Evolutionary conservation across 2,113 vertebrate species (phyloP).

Genomic region (Bos indicus): DNA sequence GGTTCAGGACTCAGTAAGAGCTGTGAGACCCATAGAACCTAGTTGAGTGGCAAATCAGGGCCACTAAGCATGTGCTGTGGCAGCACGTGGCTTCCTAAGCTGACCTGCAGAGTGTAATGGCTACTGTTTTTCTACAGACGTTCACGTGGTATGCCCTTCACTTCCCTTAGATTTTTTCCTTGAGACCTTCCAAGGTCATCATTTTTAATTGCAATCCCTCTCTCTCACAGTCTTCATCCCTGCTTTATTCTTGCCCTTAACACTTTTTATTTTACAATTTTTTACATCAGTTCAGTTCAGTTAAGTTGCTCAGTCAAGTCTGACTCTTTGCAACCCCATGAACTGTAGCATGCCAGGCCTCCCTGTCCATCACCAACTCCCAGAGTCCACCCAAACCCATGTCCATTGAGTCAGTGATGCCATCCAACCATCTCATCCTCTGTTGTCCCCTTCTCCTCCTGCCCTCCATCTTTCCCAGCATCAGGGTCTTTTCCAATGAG

Average conservation of each 20-base stretch:
- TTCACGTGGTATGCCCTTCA: background rate
- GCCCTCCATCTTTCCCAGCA: background rate
- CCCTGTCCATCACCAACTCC: background rate
- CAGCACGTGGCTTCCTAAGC: rapidly evolving
- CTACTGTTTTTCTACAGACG: background rate
- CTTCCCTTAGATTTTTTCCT: background rate
- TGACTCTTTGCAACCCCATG: background rate
- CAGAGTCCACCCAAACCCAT: background rate
- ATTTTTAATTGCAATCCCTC: background rate
- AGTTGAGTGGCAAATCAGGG: background rate
- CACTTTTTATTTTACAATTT: background rate
- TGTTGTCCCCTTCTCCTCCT: background rate
- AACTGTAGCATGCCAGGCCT: rapidly evolving
- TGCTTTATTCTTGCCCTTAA: background rate
- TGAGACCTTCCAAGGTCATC: background rate
- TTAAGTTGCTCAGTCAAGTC: background rate
- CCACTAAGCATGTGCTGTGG: too few relatives aligned
- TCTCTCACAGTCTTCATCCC: background rate
- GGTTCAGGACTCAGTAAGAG: background rate
- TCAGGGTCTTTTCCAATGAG: background rate
- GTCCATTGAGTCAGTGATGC: background rate
- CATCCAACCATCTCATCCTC: background rate
- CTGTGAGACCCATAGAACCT: background rate
- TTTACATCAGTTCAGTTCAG: background rate
- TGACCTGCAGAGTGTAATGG: too few relatives aligned